These are phyloP conservation scores for Formicarius rufipectus DNA, from an alignment of 2,113 vertebrate genomes.

Conservation along the genomic window DNA sequence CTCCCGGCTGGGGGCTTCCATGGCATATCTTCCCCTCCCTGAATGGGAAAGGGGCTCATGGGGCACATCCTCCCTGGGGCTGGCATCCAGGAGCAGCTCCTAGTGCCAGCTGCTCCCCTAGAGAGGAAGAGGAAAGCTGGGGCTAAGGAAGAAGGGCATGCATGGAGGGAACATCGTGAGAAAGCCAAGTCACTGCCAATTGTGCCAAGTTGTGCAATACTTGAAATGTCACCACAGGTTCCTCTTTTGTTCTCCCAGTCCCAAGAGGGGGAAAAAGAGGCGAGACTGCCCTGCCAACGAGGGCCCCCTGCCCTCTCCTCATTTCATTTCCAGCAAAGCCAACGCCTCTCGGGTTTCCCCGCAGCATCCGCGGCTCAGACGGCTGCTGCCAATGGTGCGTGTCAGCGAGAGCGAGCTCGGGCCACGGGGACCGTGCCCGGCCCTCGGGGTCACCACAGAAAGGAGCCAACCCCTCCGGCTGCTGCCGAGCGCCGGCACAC, in stretches of 20 bases:
- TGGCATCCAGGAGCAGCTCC: not conserved
- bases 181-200: not conserved
- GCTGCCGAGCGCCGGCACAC: fast-evolving
- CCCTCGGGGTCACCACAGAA: not conserved
- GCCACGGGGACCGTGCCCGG: not conserved
- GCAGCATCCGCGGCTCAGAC: not conserved
- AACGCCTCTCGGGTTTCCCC: not conserved
- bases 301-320: not conserved
- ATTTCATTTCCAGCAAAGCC: not conserved
- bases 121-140: not conserved
- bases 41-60: not conserved
- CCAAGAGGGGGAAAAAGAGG: not conserved
- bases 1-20: not conserved
- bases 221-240: not conserved
- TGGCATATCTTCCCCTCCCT: not conserved
- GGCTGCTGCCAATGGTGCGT: not conserved
- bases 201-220: slow-evolving; percentile 27
- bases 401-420: not conserved
- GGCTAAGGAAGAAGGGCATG: not conserved
- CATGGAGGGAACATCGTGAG: not conserved
- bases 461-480: not conserved
- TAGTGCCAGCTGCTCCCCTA: not conserved
- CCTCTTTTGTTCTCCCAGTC: not conserved
- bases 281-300: not conserved
- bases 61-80: not conserved